phyloP scores from a whole-genome alignment of 2,113 vertebrate genomes.

The Neomonachus schauinslandi region DNA sequence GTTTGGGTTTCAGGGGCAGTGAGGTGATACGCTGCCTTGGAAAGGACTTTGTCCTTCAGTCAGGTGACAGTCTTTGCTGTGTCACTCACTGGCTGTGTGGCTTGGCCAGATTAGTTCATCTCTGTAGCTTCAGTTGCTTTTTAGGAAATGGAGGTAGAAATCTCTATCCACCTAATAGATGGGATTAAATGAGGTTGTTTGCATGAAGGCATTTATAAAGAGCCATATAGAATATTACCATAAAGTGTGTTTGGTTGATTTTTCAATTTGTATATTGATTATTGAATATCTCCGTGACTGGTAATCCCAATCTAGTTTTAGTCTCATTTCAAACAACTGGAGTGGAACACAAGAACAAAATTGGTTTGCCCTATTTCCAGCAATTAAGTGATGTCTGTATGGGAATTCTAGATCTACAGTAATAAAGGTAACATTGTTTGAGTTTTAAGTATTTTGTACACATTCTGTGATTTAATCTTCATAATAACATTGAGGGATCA shows the following conservation, averaged over 20 bases:
- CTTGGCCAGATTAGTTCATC: neutral
- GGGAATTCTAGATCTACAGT: neutral
- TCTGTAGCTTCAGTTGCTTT: neutral
- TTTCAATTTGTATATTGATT: neutral
- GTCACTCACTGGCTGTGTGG: neutral
- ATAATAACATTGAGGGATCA: neutral
- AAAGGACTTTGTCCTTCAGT: neutral
- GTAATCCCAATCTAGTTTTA: neutral
- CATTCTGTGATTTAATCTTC: neutral
- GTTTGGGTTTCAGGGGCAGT: neutral
- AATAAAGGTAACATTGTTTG: neutral
- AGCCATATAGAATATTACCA: neutral
- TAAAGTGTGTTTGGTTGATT: neutral
- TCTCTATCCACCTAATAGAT: neutral
- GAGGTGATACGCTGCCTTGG: neutral
- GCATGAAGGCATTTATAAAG: neutral
- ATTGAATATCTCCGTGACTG: neutral
- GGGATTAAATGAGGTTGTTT: neutral
- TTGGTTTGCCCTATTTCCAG: neutral
- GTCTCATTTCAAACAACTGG: conserved; percentile 29
- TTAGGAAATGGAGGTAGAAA: neutral
- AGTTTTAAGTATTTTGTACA: neutral
- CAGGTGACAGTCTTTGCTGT: neutral
- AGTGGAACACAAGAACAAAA: neutral
- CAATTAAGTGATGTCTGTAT: neutral